These are phyloP conservation scores for Tragulus kanchil DNA, from an alignment of 2,113 vertebrate genomes.

Conservation along the genomic window DNA sequence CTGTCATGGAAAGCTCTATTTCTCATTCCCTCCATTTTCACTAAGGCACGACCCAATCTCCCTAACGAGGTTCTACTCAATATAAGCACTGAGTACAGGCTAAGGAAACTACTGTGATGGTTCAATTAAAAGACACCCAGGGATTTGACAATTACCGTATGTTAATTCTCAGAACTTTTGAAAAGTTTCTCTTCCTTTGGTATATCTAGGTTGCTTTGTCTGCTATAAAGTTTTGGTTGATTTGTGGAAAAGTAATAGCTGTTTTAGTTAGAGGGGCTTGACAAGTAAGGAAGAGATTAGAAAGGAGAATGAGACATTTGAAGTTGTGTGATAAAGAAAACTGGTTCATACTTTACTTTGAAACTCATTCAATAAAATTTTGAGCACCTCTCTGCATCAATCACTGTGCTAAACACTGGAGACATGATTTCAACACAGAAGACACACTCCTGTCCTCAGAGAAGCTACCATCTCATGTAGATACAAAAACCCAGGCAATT, in stretches of 20 bases:
- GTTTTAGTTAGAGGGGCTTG: conserved; percentile 29
- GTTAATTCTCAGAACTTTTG: conserved; percentile 73
- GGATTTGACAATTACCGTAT: conserved; percentile 80
- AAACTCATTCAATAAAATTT: background rate
- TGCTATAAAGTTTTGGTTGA: conserved; percentile 71
- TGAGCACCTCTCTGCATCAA: background rate
- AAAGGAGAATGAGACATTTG: background rate
- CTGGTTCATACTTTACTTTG: background rate
- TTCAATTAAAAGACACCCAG: conserved; percentile 80
- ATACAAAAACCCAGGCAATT: background rate
- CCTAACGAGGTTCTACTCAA: conserved; percentile 75
- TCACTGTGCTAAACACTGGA: background rate
- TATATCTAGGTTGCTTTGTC: conserved; percentile 55
- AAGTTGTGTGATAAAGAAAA: background rate
- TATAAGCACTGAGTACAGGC: conserved; percentile 65
- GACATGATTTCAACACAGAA: background rate
- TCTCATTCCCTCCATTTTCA: conserved; percentile 58
- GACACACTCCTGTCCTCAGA: background rate
- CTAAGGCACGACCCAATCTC: conserved; percentile 57
- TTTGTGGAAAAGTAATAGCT: conserved; percentile 65
- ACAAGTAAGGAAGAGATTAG: conserved; percentile 33
- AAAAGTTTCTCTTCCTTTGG: conserved; percentile 63
- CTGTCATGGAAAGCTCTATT: background rate
- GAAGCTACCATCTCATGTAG: background rate
- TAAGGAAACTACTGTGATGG: conserved; percentile 64